Evolutionary conservation across 2,888 invertebrate genomes (phyloP).

Genomic region (Timema podura): DNA sequence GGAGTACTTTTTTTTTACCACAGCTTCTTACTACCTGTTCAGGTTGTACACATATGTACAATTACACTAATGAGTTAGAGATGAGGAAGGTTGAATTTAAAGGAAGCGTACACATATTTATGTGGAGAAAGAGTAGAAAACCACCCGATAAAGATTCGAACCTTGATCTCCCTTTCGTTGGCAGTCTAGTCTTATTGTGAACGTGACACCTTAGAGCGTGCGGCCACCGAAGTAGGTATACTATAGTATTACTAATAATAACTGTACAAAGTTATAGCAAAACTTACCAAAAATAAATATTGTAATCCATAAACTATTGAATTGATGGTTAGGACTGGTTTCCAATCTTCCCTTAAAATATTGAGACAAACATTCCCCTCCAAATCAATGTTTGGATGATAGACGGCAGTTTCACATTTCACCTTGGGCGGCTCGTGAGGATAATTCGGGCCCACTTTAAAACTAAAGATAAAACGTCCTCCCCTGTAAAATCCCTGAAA

Average conservation of each 20-base stretch:
- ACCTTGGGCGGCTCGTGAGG: slow-evolving; percentile 99
- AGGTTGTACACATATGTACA: no score
- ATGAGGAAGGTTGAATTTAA: no score
- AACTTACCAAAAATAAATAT: slow-evolving; percentile 86
- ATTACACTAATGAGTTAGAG: no score
- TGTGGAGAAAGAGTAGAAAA: no score
- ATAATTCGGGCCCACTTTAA: slow-evolving; percentile 96
- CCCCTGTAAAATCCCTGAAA: slow-evolving; percentile 85
- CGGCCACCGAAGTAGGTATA: no score
- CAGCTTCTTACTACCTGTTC: no score
- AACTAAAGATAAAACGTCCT: slow-evolving; percentile 93
- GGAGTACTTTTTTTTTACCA: no score
- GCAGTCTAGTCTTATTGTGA: no score
- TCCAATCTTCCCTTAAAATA: slow-evolving; percentile 98
- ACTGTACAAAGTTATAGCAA: not conserved
- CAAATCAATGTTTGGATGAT: slow-evolving; percentile 97
- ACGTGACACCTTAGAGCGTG: no score
- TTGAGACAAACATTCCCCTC: slow-evolving; percentile 98
- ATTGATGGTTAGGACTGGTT: slow-evolving; percentile 95
- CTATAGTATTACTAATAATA: not conserved
- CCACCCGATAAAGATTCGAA: no score
- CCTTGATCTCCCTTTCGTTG: no score
- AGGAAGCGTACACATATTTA: no score
- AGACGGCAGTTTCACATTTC: slow-evolving; percentile 95
- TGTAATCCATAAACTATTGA: slow-evolving; percentile 97